Base-by-base conservation (phyloP, 2,797 vertebrate species). In the Halcyon badia region DNA sequence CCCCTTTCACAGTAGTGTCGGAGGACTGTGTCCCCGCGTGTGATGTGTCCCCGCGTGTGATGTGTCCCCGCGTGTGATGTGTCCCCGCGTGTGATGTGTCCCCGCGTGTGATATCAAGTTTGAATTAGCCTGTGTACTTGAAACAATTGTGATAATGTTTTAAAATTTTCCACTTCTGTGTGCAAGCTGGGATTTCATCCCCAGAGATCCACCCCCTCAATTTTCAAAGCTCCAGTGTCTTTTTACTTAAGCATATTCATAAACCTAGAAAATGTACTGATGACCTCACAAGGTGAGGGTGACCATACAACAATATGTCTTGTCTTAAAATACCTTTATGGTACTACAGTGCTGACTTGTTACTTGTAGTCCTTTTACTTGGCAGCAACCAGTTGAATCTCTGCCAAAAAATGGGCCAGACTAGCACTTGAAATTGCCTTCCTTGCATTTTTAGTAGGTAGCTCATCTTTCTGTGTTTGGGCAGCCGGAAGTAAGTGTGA, bases 381-480 rank as follows among this genome's bases (percentile, higher is more conserved):
- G 94, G 86, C 94, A 95, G 78, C 69, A 80, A 4, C 26, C 3
- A 2, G 31, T 39, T 73, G 83, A 80, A 49, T 78, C 89, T 68
- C 33, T 95, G 94, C 93, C 90, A 92, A 10, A 30, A 51, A 28
- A 20, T 70, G 60, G 54, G 81, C 89, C 52, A 83, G 83, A 46
- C 57, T 95, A 81, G 90, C 75, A 61, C 88, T 93, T 75, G 56
- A 90, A 96, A 80, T 75, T 93, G 90, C 93, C 83, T 95, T 62
- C 78, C 80, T 96, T 90, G 93, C 85, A 49, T 96, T 95, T 83
- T 91, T 60, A 22, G 51, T 85, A 58, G 71, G 87, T 92, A 79
- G 77, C 88, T 97, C 90, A 89, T 95, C 88, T 96, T 93, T 84
- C 94, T 80, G 83, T 84, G 77, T 84, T 89, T 48, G 83, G 81